A percentile compares a stretch with the other conserved stretches of the same genome.
Evolutionary conservation across 1,140 invertebrate species (phyloP).

Genomic region (Kradibia gibbosae): DNA sequence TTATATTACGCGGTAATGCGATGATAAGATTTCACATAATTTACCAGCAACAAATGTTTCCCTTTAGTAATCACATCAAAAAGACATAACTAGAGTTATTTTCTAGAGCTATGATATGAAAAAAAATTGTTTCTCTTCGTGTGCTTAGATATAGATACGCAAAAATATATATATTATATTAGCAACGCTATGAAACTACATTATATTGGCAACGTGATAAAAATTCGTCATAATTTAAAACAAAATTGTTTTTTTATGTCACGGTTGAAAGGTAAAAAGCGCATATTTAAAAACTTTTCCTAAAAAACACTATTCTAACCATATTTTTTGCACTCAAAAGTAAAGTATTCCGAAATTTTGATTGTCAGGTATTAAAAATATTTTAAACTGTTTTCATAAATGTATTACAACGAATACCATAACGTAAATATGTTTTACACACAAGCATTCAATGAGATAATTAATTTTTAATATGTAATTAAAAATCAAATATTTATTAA

Average conservation of each 20-base stretch:
- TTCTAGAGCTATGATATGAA: not conserved
- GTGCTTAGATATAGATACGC: conserved; percentile 2
- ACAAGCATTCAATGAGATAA: too few relatives aligned
- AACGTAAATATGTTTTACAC: too few relatives aligned
- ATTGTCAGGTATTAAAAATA: too few relatives aligned
- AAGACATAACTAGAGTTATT: conserved; percentile 8
- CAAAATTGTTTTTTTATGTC: conserved; percentile 6
- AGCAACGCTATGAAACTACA: not conserved
- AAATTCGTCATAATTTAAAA: not conserved
- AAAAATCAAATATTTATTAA: too few relatives aligned
- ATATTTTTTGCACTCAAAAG: too few relatives aligned
- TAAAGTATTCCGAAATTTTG: too few relatives aligned
- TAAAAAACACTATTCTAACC: not conserved
- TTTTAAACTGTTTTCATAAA: too few relatives aligned
- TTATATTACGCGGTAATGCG: not conserved
- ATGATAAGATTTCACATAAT: not conserved
- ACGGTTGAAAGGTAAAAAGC: not conserved
- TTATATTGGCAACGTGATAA: not conserved
- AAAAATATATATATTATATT: not conserved
- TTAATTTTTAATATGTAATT: too few relatives aligned
- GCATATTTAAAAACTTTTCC: not conserved
- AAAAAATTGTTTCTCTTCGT: not conserved
- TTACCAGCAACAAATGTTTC: not conserved
- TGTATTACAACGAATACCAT: too few relatives aligned
- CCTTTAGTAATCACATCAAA: not conserved